These are phyloP conservation scores for Andrena trimmerana DNA, from an alignment of 2,888 invertebrate genomes.

Conservation along the genomic window DNA sequence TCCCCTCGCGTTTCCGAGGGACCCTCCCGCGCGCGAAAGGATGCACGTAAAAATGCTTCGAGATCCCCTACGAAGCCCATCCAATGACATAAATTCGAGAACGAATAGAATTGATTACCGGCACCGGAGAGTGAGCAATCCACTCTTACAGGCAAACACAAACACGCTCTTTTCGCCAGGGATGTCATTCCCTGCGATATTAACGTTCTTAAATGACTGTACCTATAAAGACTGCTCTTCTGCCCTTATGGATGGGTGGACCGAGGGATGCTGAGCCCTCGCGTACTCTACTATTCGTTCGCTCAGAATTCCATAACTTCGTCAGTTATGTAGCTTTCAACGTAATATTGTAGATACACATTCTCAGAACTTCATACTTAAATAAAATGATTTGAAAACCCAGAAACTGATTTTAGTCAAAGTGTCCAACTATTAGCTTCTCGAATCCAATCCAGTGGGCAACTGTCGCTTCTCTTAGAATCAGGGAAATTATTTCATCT, in stretches of 20 bases:
- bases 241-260: not conserved
- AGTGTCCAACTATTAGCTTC: too few relatives aligned
- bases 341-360: too few relatives aligned
- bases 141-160: constrained; percentile 9
- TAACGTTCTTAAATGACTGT: constrained; percentile 14
- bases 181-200: constrained; percentile 15
- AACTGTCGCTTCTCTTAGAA: too few relatives aligned
- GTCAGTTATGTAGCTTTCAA: too few relatives aligned
- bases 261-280: too few relatives aligned
- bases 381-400: too few relatives aligned
- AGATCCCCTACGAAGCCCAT: constrained; percentile 2
- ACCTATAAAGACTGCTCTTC: not conserved
- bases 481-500: too few relatives aligned
- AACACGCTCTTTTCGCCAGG: constrained; percentile 3
- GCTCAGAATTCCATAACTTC: too few relatives aligned
- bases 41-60: not conserved
- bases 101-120: constrained; percentile 30
- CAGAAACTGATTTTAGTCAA: too few relatives aligned
- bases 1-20: constrained; percentile 39
- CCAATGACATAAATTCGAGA: constrained; percentile 42
- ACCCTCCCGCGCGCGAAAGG: constrained; percentile 10
- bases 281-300: too few relatives aligned
- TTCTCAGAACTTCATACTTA: too few relatives aligned
- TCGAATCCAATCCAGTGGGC: too few relatives aligned
- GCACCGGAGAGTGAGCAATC: constrained; percentile 3